Base-by-base conservation (phyloP, 2,797 vertebrate species). In the Diglossa cyanea region DNA sequence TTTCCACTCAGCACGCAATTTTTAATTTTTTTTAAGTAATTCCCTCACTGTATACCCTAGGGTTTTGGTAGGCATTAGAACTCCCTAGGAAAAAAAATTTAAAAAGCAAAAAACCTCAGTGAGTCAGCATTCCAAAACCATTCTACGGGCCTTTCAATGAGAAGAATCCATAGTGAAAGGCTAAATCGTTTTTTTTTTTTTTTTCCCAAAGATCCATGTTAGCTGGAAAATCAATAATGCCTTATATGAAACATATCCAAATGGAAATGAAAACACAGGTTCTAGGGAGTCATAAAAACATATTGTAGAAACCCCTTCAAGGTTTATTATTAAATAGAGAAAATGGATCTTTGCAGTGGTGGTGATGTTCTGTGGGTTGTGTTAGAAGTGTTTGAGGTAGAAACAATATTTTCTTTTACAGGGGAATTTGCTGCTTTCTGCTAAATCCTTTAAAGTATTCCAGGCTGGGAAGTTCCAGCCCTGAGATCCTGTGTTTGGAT, bases 161-260 rank as follows among this genome's bases (percentile, higher is more conserved):
- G 54, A 92, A 80, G 61, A 79, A 89, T 61, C 60, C 68, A 42
- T 15, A 86, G 37, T 33, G 48, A 48, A 62, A 77, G 28, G 30
- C 10, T 77, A 82, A 31, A 61, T 81, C 17, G 12, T 24, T 21
- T 17, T 4, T 33, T 55, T 17, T 4, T 33, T 55, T 58, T 74
- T 82, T 70, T 53, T 1, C 39, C 42, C 13, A 40, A 91, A 91
- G 61, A 86, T 62, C 58, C 45, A 50, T 19, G 63, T 44, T 81
- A 39, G 8, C 24, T 92, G 63, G 25, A 76, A 93, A 75, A 86
- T 93, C 79, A 91, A 37, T 88, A 74, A 40, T 17, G 37, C 18
- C 54, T 83, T 60, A 35, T 70, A 92, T 58, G 77, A 95, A 86
- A 89, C 9, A 78, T 86, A 93, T 81, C 75, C 76, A 92, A 89